phyloP scores from a whole-genome alignment of 2,113 vertebrate genomes.

The Nettapus auritus region DNA sequence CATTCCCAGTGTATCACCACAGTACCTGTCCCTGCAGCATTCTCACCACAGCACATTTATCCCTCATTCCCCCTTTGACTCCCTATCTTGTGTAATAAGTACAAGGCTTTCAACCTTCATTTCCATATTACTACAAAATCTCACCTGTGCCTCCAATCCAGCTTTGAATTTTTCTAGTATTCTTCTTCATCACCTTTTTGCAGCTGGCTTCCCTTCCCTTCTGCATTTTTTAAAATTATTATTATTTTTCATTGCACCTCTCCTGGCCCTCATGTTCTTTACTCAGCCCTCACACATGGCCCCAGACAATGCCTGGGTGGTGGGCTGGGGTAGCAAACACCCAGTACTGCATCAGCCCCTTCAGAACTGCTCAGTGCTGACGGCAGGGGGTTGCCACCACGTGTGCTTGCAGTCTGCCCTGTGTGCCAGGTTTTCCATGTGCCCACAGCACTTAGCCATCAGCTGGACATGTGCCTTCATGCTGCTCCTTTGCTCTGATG shows the following conservation, averaged over 20 bases:
- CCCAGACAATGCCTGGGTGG: fast-evolving
- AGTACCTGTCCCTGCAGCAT: background rate
- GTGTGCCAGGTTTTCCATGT: fast-evolving
- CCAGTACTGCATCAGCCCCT: background rate
- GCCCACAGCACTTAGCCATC: background rate
- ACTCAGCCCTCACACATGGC: background rate
- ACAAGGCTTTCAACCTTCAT: background rate
- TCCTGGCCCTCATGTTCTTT: background rate
- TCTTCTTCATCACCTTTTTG: background rate
- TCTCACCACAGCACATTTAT: background rate
- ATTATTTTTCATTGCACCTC: background rate
- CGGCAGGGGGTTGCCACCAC: fast-evolving
- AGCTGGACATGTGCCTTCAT: background rate
- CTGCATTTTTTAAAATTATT: background rate
- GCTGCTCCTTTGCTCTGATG: background rate
- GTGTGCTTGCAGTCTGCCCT: fast-evolving
- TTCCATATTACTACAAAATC: background rate
- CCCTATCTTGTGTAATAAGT: background rate
- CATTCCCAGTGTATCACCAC: background rate
- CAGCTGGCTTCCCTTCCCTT: background rate
- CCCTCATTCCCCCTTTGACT: background rate
- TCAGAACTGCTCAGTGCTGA: background rate
- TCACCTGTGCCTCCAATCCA: background rate
- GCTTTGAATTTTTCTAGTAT: background rate
- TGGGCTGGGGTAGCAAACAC: background rate